These are phyloP conservation scores for Ceratina japonica DNA, from an alignment of 1,140 invertebrate genomes.

Conservation along the genomic window DNA sequence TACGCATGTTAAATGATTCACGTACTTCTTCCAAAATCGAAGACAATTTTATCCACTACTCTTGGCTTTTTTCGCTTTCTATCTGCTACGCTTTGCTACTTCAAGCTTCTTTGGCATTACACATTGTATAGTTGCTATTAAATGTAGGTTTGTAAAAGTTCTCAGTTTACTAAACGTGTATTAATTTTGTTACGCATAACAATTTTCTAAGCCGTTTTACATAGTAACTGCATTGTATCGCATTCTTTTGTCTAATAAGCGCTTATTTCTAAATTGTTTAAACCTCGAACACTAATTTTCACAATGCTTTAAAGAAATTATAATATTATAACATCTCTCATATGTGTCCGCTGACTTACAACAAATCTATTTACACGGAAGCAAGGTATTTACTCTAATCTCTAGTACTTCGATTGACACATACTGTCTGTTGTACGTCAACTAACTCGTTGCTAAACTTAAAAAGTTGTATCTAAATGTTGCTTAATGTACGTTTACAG, in stretches of 20 bases:
- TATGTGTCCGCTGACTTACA: constrained; percentile 44
- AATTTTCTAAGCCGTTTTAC: not conserved
- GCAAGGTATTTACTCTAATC: constrained; percentile 47
- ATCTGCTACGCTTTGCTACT: not conserved
- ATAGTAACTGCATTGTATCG: constrained; percentile 25
- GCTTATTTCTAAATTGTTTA: constrained; percentile 12
- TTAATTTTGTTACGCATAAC: not conserved
- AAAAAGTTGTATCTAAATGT: not conserved
- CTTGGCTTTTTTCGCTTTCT: not conserved
- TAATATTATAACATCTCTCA: constrained; percentile 46
- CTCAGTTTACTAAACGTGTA: not conserved
- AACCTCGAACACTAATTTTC: constrained; percentile 41
- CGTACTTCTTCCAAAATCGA: constrained; percentile 31
- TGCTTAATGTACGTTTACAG: constrained; percentile 78
- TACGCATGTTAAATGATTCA: constrained; percentile 77
- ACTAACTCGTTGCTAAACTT: constrained; percentile 24
- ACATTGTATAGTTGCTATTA: not conserved
- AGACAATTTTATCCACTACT: not conserved
- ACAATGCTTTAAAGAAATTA: constrained; percentile 39
- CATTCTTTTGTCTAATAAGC: not conserved
- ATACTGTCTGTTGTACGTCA: constrained; percentile 7
- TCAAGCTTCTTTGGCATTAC: no score
- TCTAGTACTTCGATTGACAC: constrained; percentile 34
- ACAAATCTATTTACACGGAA: constrained; percentile 52
- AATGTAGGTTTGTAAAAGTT: not conserved